Evolutionary conservation across 2,888 invertebrate species (phyloP), one percentile per base, ranked within the genome.

Genomic region (Tenthredo notha): DNA sequence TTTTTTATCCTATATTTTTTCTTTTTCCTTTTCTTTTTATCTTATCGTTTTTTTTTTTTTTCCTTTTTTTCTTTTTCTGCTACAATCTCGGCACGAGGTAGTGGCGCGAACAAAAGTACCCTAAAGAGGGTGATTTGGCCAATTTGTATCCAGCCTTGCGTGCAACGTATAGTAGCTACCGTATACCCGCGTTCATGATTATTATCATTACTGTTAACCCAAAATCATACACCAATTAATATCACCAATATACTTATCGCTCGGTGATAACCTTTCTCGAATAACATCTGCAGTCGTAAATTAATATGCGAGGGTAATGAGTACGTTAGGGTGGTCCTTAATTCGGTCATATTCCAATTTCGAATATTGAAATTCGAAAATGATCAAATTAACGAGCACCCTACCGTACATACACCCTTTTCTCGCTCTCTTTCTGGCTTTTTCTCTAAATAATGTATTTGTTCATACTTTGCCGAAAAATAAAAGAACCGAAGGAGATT

Each of bases 171-270:
- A 25, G n/a, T 47, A 47, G 15, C 5, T 75, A 40, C n/a, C 37
- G 33, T 37, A 33, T 40, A 29, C 33, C 37, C 74, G 10, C 1
- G 37, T n/a, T 74, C 74, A 1, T 40, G 43, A n/a, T 77, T 47
- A 77, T 77, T 77, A 77, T 77, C 77, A 77, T 78, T 21, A 37
- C 25, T 18, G 78, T 61, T 67, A 67, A 15, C 58, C 58, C 21
- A 25, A 78, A 78, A 58, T 58, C 58, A 40, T 61, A 78, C 21
- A 33, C n/a, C n/a, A 54, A 77, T 77, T 77, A 54, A 18, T 77
- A 77, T 54, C 18, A 77, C 33, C 10, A 15, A 54, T 4, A 21
- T 3, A 3, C 29, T 75, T 47, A 75, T 47, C 47, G 4, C 18
- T 21, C 21, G 43, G 21, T 21, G 47, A 47, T 75, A 47, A 12